Evolutionary conservation across 2,797 vertebrate species (phyloP).

Genomic region (Hemitrygon akajei): DNA sequence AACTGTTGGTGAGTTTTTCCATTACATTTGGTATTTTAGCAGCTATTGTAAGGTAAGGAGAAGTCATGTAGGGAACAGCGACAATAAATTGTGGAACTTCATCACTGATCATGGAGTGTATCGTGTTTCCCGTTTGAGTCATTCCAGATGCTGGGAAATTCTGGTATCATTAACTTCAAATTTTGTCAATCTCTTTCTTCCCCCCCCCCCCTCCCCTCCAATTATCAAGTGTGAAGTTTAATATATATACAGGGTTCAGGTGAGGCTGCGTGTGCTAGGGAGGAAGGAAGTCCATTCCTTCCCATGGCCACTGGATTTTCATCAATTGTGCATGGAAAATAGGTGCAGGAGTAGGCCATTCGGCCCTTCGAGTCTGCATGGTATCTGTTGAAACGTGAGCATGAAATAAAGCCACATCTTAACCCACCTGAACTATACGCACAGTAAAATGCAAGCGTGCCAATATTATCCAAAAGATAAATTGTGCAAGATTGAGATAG

Average conservation of each 20-base stretch:
- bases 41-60: background rate
- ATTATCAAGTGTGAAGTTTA: too few relatives aligned
- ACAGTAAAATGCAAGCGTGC: too few relatives aligned
- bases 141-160: background rate
- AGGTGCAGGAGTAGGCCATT: too few relatives aligned
- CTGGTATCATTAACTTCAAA: background rate
- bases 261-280: background rate
- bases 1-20: background rate
- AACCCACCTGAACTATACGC: too few relatives aligned
- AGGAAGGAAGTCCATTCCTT: background rate
- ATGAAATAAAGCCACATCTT: too few relatives aligned
- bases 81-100: background rate
- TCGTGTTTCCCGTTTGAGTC: background rate
- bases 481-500: background rate
- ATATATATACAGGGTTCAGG: background rate
- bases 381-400: too few relatives aligned
- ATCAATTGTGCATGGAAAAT: too few relatives aligned
- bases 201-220: too few relatives aligned
- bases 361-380: too few relatives aligned
- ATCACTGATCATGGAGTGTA: background rate
- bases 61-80: too few relatives aligned
- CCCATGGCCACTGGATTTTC: too few relatives aligned
- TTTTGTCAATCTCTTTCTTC: background rate
- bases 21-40: background rate
- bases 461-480: background rate